These are phyloP conservation scores for Proterorhinus semilunaris DNA, from an alignment of 2,113 vertebrate genomes.

Conservation along the genomic window DNA sequence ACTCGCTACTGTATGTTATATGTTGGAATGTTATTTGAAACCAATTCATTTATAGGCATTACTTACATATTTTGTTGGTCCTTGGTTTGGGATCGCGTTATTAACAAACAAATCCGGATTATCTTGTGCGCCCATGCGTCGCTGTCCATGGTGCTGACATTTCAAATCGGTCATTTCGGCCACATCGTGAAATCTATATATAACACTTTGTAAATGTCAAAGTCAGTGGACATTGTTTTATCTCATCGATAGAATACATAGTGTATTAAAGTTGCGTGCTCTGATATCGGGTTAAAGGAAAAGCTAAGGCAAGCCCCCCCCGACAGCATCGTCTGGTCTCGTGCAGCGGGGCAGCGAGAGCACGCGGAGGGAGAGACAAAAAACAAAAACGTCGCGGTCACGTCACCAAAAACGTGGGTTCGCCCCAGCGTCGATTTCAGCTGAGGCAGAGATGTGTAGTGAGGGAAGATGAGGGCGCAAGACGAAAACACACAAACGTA, in stretches of 20 bases:
- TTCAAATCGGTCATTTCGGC: background rate
- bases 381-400: slow-evolving; percentile 4
- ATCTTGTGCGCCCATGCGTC: background rate
- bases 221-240: background rate
- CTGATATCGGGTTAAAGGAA: background rate
- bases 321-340: background rate
- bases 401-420: slow-evolving; percentile 32
- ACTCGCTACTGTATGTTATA: background rate
- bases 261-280: background rate
- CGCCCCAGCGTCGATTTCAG: slow-evolving; percentile 1
- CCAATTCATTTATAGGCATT: background rate
- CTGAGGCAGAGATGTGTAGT: background rate
- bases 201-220: background rate
- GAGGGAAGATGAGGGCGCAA: background rate
- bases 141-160: slow-evolving; percentile 3
- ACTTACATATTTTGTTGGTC: too few species aligned
- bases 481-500: too few species aligned
- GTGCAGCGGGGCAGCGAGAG: slow-evolving; percentile 3
- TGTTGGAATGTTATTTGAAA: background rate
- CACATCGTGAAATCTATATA: too few species aligned
- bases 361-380: background rate
- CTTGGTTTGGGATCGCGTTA: too few species aligned
- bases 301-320: background rate
- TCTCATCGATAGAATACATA: background rate
- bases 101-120: too few species aligned